Evolutionary conservation across 1,140 invertebrate genomes (phyloP).

Genomic region (Colletes gigas): DNA sequence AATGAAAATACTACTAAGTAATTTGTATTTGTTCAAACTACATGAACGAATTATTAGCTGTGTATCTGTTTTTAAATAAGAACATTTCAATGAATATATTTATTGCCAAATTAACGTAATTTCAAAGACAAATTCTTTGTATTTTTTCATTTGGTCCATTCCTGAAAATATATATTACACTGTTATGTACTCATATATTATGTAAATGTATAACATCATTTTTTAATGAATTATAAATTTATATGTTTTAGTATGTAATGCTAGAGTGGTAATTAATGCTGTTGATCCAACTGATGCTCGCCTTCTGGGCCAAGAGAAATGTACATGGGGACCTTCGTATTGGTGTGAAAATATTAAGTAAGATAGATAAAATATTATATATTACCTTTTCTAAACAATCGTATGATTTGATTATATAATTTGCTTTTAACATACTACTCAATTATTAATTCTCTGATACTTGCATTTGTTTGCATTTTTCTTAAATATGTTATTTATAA

Average conservation of each 20-base stretch:
- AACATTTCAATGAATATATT: not conserved
- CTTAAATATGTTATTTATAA: no score
- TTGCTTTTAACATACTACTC: not conserved
- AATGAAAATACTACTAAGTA: not conserved
- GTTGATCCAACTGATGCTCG: slow-evolving; percentile 57
- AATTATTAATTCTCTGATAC: not conserved
- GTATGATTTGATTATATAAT: no score
- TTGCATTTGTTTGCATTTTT: no score
- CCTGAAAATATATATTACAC: not conserved
- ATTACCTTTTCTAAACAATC: no score
- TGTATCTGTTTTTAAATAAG: not conserved
- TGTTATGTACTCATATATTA: not conserved
- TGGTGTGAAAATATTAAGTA: slow-evolving; percentile 92
- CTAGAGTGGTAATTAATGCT: slow-evolving; percentile 63
- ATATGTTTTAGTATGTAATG: slow-evolving; percentile 68
- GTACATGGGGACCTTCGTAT: slow-evolving; percentile 90
- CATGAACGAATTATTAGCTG: not conserved
- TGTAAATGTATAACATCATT: not conserved
- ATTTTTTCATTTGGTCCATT: not conserved
- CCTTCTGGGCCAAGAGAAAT: slow-evolving; percentile 85
- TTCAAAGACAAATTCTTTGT: not conserved
- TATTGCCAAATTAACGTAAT: not conserved
- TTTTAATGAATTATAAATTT: not conserved
- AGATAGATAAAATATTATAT: slow-evolving; percentile 62
- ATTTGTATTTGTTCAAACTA: not conserved